Evolutionary conservation across 2,797 vertebrate species (phyloP), one percentile per base, ranked within the genome.

Genomic region (Notolepis coatsorum): DNA sequence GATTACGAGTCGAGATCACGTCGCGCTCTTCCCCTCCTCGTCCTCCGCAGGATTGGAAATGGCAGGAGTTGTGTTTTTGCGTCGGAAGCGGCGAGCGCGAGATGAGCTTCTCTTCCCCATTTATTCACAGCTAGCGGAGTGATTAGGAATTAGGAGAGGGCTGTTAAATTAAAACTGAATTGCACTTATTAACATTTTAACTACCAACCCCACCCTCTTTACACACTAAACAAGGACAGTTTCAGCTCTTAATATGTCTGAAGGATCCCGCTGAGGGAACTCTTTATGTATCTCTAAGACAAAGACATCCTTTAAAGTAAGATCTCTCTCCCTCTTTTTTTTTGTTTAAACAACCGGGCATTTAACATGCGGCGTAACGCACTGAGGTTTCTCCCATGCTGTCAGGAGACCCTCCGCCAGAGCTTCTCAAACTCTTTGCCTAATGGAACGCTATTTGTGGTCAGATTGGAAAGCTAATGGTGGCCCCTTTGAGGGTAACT

Each of bases 151-250:
- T n/a, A n/a, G 91, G 92, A 94, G 88, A 92, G 86, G 89, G 90
- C 92, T 92, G 93, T 93, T 93, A 93, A 93, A 94, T 93, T 93
- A 93, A 94, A 93, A 94, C 85, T 91, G 90, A 90, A 92, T 92
- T 92, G 91, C 91, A 91, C 92, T 92, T 91, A 93, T 93, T 93
- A 93, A 93, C 92, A 93, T 93, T 93, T 93, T 92, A 93, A 93
- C 91, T 92, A 92, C 90, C 89, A 93, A 89, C 91, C 91, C 92
- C 92, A 92, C 92, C 93, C 91, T 90, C 88, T 88, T 91, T 87
- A 85, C 84, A 85, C 89, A 91, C 88, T 90, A 92, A 91, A 91
- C 92, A 91, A 91, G 90, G 89, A 92, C 90, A 90, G 82, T 89
- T 90, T 90, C 82, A 77, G 81, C 88, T 87, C 88, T n/a, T 87